Percentiles rank a stretch among this genome's conserved stretches.
phyloP scores from a whole-genome alignment of 2,888 invertebrate genomes.

The Dryadula phaetusa region DNA sequence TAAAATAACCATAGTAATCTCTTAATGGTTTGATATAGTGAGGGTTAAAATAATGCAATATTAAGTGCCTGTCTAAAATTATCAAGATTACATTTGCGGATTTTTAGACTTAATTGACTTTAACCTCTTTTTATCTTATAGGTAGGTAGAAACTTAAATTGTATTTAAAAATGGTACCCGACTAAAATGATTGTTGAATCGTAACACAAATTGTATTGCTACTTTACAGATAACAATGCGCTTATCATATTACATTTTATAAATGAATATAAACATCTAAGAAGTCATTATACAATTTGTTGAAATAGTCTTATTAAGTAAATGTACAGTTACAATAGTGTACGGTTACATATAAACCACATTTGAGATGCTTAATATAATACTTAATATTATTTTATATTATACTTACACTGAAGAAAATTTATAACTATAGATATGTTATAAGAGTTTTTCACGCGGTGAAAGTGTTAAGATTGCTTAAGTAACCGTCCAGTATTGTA shows the following conservation, averaged over 20 bases:
- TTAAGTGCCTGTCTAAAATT: constrained; percentile 32
- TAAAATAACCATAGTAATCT: neutral
- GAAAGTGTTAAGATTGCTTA: constrained; percentile 44
- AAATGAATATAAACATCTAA: neutral
- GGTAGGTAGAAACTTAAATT: neutral
- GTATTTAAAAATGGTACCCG: neutral
- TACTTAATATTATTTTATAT: constrained; percentile 6
- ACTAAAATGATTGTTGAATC: neutral
- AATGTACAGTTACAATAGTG: neutral
- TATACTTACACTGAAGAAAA: constrained; percentile 24
- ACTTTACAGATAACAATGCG: neutral
- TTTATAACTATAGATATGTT: constrained; percentile 30
- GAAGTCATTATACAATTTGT: constrained; percentile 3
- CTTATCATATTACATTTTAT: neutral
- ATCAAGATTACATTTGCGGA: neutral
- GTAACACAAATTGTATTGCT: neutral
- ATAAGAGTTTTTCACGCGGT: constrained; percentile 40
- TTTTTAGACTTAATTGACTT: neutral
- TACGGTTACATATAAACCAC: neutral
- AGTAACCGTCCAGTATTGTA: constrained; percentile 43
- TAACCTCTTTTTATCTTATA: constrained; percentile 1
- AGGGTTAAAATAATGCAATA: constrained; percentile 35
- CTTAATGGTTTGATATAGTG: constrained; percentile 23
- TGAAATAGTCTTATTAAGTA: neutral
- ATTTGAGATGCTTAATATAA: neutral